phyloP scores from a whole-genome alignment of 2,113 vertebrate genomes.

The Calidris pygmaea region DNA sequence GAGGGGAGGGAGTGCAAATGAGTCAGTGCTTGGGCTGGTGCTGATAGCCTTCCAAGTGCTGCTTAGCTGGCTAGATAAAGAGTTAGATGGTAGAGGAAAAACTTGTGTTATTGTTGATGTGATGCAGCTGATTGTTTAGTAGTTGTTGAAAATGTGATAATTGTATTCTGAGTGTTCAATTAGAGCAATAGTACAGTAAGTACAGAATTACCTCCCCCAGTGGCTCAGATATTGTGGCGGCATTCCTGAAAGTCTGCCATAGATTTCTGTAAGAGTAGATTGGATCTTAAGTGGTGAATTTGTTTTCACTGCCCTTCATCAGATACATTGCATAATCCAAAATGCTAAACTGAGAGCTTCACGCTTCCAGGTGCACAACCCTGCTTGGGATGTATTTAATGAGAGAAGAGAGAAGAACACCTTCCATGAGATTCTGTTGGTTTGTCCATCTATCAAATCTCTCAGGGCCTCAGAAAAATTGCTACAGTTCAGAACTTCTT shows the following conservation, averaged over 20 bases:
- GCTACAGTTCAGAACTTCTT: not conserved
- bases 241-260: not conserved
- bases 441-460: not conserved
- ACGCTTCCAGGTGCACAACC: not conserved
- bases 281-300: not conserved
- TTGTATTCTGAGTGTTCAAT: not conserved
- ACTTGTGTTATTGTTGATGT: not conserved
- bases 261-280: not conserved
- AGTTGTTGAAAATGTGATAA: not conserved
- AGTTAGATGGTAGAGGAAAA: not conserved
- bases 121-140: not conserved
- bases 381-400: not conserved
- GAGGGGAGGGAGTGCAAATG: not conserved
- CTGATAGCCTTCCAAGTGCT: not conserved
- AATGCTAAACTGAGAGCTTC: not conserved
- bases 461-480: not conserved
- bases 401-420: not conserved
- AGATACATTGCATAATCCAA: not conserved
- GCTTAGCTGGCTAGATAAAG: not conserved
- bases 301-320: conserved; percentile 1
- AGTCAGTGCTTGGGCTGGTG: not conserved
- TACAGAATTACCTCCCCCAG: not conserved
- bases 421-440: not conserved
- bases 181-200: not conserved
- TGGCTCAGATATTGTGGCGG: not conserved